A percentile compares a stretch with the other conserved stretches of the same genome.
Conservation (phyloP, 2,113 vertebrate species). For the Tautogolabrus adspersus region DNA sequence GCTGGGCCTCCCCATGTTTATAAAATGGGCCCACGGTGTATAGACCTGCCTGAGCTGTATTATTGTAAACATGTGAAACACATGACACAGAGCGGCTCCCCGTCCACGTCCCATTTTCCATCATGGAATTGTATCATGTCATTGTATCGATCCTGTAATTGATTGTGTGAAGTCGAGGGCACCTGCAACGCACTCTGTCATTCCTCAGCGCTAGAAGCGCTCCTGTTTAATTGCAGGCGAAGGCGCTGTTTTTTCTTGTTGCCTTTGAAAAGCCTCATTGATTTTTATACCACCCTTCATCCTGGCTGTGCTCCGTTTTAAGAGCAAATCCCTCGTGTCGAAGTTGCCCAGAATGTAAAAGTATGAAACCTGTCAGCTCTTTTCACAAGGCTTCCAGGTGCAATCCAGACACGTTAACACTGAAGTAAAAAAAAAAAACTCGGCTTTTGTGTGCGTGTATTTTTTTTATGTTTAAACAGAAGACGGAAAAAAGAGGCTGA, state of each 20-base stretch:
- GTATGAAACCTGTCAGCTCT: slow-evolving; percentile 71
- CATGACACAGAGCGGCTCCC: slow-evolving; percentile 43
- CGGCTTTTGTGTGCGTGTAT: not conserved
- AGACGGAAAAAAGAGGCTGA: slow-evolving; percentile 19
- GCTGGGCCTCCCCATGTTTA: slow-evolving; percentile 24
- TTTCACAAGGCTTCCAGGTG: slow-evolving; percentile 71
- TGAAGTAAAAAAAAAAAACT: slow-evolving; percentile 28
- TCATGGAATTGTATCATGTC: slow-evolving; percentile 75
- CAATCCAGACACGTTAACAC: slow-evolving; percentile 63
- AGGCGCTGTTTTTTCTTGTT: slow-evolving; percentile 76
- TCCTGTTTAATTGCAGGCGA: slow-evolving; percentile 80
- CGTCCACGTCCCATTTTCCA: slow-evolving; percentile 58
- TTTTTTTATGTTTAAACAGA: slow-evolving; percentile 30
- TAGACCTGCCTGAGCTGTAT: slow-evolving; percentile 43
- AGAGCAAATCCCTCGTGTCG: slow-evolving; percentile 73
- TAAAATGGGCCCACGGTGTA: slow-evolving; percentile 19
- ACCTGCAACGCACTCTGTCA: slow-evolving; percentile 70
- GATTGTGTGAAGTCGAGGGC: slow-evolving; percentile 75
- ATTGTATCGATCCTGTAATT: slow-evolving; percentile 73
- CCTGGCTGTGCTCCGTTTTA: slow-evolving; percentile 67
- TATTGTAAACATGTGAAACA: slow-evolving; percentile 68
- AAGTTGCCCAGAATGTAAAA: slow-evolving; percentile 69
- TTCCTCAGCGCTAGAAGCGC: slow-evolving; percentile 64
- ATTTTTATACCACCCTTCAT: slow-evolving; percentile 79
- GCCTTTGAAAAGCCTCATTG: slow-evolving; percentile 82